Conservation (phyloP, 2,888 invertebrate genomes). For the Ochlodes sylvanus region DNA sequence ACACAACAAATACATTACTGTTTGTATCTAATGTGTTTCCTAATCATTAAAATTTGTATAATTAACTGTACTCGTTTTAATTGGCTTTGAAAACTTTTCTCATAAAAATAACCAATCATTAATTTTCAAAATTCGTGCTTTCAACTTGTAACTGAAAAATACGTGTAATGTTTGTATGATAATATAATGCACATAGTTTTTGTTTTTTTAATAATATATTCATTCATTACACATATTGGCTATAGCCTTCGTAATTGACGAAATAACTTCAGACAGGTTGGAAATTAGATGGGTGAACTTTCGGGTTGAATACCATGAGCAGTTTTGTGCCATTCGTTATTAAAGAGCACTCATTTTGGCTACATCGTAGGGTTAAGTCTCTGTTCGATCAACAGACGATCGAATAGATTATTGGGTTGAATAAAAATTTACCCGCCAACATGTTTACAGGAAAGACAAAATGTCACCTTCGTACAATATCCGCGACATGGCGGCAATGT, state of each 20-base stretch:
- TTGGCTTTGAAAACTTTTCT: slow-evolving; percentile 27
- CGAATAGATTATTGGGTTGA: background rate
- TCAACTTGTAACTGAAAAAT: slow-evolving; percentile 1
- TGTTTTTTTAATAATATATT: slow-evolving; percentile 4
- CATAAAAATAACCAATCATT: slow-evolving; percentile 19
- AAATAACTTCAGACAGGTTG: too few species aligned
- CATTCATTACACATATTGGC: background rate
- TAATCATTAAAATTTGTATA: slow-evolving; percentile 16
- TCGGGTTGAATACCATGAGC: too few species aligned
- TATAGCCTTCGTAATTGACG: too few species aligned
- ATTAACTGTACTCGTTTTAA: slow-evolving; percentile 7
- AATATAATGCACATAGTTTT: background rate
- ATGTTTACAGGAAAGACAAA: slow-evolving; percentile 86
- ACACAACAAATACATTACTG: background rate
- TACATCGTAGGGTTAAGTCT: too few species aligned
- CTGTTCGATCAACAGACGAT: too few species aligned
- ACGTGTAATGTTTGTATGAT: slow-evolving; percentile 13
- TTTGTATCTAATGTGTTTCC: slow-evolving; percentile 8
- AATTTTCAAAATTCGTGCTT: slow-evolving; percentile 25
- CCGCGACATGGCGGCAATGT: slow-evolving; percentile 92
- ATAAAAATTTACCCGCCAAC: background rate
- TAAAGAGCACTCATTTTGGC: too few species aligned
- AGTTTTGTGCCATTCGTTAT: too few species aligned
- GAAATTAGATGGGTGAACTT: too few species aligned
- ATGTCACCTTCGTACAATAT: slow-evolving; percentile 90